Base-by-base conservation (phyloP, 2,113 vertebrate genomes). In the Salvelinus fontinalis region DNA sequence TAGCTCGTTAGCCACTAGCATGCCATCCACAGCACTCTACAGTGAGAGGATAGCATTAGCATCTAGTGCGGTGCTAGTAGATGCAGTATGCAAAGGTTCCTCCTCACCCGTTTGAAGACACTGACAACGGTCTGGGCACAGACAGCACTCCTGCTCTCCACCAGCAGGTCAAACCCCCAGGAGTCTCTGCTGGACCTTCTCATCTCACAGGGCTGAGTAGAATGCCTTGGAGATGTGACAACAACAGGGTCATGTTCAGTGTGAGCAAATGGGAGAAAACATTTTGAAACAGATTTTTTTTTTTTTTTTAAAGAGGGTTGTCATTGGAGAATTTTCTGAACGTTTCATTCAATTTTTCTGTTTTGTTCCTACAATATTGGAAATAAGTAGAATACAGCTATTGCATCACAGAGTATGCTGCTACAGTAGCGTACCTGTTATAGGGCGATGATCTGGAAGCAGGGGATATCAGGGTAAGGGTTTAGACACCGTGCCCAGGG, bases 51-150 rank as follows among this genome's bases (percentile, higher is more conserved):
- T 54, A 54, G 51, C 51, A 18, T 54, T 18, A 62, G 59, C 59
- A 24, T 54, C 51, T 18, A 5, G 18, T n/a, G 5, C 11, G 59
- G 18, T 62, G 59, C 5, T 24, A 54, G 16, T 39, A 39, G 39
- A 39, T 44, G 9, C 39, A 44, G 2, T 44, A 44, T 44, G 5
- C 59, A 62, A n/a, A 62, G n/a, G 26, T 18, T 26, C 7, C 8
- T 4, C 34, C 93, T 95, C 89, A 99, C 97, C 90, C 74, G 91
- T 94, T 99, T 99, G 82, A 99, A 99, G 75, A 95, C 90, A 51
- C 94, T 94, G 88, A 88, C 85, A 76, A 98, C 57, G 18, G 91
- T 87, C 91, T 94, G 94, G 71, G 93, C 90, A 83, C 95, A 95
- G 27, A 75, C 77, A 0, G 94, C 86, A 29, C 90, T 94, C 87